phyloP scores from a whole-genome alignment of 23 tunicate genomes.

The Botrylloides violaceus region DNA sequence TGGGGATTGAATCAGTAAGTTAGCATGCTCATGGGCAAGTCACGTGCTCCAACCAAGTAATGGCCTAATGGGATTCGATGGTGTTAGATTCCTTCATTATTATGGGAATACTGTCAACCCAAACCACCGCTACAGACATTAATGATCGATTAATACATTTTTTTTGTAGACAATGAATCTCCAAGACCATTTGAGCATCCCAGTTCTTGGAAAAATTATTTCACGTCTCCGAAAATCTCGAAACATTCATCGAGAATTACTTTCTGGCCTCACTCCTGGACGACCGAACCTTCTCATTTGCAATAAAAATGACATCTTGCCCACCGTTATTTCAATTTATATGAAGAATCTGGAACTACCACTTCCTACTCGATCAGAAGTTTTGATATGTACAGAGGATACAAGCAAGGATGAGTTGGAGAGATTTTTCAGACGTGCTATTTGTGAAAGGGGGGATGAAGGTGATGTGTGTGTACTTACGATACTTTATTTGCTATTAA shows the following conservation, averaged over 20 bases:
- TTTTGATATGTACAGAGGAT: conserved; percentile 36
- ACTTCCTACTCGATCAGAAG: conserved; percentile 61
- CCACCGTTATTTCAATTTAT: conserved; percentile 45
- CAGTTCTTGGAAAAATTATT: conserved; percentile 39
- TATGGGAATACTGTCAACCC: too few relatives aligned
- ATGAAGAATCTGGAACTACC: conserved; percentile 41
- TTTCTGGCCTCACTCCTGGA: conserved; percentile 9
- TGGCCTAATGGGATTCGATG: too few relatives aligned
- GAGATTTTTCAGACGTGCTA: conserved; percentile 45
- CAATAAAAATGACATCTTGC: conserved; percentile 30
- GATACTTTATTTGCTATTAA: background rate
- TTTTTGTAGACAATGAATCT: conserved; percentile 35
- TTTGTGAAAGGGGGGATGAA: background rate
- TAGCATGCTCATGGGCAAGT: too few relatives aligned
- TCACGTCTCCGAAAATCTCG: background rate
- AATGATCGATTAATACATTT: too few relatives aligned
- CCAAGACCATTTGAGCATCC: conserved; percentile 57
- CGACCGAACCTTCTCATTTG: conserved; percentile 53
- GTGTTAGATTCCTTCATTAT: too few relatives aligned
- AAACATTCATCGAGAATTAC: conserved; percentile 12
- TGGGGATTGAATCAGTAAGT: too few relatives aligned
- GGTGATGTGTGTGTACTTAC: background rate
- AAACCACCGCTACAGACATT: too few relatives aligned
- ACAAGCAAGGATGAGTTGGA: conserved; percentile 57
- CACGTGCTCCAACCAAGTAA: too few relatives aligned